Evolutionary conservation across 2,797 vertebrate genomes (phyloP).

Genomic region (Onychomys torridus): DNA sequence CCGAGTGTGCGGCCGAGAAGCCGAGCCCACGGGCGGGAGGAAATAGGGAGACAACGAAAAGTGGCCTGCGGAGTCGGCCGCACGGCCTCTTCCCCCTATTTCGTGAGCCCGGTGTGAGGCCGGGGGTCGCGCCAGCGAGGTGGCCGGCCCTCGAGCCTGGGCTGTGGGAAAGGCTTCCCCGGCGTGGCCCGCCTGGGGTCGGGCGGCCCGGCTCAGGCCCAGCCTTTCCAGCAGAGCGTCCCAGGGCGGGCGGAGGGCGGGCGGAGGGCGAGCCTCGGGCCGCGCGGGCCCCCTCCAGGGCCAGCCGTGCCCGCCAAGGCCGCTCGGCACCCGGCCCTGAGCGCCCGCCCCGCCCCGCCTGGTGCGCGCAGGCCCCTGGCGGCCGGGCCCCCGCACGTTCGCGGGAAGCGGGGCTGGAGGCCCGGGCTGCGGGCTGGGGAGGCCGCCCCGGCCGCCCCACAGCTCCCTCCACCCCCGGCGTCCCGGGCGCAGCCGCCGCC

Average conservation of each 20-base stretch:
- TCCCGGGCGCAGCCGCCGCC: neutral
- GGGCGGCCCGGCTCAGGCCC: neutral
- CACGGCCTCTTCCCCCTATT: neutral
- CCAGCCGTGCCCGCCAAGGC: neutral
- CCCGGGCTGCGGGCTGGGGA: neutral
- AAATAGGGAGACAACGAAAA: conserved; percentile 78
- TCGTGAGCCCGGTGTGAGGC: neutral
- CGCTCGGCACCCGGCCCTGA: neutral
- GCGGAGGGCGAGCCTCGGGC: neutral
- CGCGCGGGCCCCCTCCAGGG: neutral
- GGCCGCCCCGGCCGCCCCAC: neutral
- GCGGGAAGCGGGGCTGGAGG: neutral
- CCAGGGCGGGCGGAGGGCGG: neutral
- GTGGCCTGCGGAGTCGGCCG: conserved; percentile 61
- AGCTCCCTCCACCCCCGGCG: neutral
- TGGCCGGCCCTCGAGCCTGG: neutral
- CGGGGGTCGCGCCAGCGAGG: neutral
- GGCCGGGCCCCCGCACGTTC: neutral
- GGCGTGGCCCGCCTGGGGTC: too few species aligned
- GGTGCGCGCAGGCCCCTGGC: neutral
- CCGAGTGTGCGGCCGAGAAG: neutral
- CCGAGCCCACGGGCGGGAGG: neutral
- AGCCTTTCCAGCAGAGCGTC: neutral
- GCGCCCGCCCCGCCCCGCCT: neutral
- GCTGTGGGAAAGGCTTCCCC: neutral